These are phyloP conservation scores for Thamnophis sirtalis DNA, from an alignment of 2,113 vertebrate genomes.

Conservation along the genomic window DNA sequence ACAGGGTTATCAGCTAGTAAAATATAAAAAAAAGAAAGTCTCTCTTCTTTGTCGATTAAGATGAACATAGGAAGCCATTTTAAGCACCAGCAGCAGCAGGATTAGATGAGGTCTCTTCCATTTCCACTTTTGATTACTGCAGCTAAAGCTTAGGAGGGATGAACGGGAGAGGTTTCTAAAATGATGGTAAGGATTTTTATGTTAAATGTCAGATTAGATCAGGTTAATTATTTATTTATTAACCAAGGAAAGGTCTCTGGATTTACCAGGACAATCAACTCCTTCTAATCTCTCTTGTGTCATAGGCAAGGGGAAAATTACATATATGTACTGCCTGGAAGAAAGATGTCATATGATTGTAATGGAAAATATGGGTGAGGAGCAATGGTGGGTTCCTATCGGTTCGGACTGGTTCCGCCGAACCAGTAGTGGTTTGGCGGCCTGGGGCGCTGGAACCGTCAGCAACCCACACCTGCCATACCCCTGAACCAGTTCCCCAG, in stretches of 20 bases:
- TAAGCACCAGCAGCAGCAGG: background rate
- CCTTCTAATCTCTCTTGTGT: background rate
- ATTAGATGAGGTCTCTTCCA: background rate
- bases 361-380: background rate
- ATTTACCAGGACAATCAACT: background rate
- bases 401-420: too few species aligned
- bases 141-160: background rate
- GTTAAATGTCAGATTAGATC: background rate
- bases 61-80: background rate
- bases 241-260: background rate
- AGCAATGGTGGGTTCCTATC: too few species aligned
- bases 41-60: background rate
- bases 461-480: too few species aligned
- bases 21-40: background rate
- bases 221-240: background rate
- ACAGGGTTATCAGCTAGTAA: background rate
- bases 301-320: background rate
- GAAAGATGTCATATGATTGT: background rate
- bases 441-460: too few species aligned
- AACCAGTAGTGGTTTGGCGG: too few species aligned
- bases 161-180: background rate
- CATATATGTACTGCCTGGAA: background rate
- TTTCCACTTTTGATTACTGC: background rate
- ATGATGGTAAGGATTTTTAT: background rate
- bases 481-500: too few species aligned